phyloP scores from a whole-genome alignment of 2,113 vertebrate species.

The Condylura cristata region DNA sequence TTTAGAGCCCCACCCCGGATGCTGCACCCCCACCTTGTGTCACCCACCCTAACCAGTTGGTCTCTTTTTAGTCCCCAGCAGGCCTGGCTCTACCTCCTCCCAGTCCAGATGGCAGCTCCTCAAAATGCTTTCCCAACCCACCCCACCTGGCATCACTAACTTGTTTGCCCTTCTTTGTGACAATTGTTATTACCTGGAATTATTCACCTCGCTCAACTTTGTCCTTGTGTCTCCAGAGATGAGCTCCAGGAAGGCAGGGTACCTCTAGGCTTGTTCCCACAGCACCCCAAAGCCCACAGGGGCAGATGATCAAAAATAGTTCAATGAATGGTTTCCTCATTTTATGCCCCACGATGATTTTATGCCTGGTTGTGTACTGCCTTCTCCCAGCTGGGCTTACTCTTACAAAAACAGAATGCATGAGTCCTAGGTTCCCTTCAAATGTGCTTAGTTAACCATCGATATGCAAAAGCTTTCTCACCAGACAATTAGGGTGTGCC shows the following conservation, averaged over 20 bases:
- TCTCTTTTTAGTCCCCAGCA: neutral
- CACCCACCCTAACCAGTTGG: neutral
- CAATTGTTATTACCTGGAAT: neutral
- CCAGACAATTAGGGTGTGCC: conserved; percentile 28
- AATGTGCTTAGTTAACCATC: conserved; percentile 54
- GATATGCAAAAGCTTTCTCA: conserved; percentile 63
- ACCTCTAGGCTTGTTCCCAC: neutral
- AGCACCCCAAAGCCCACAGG: neutral
- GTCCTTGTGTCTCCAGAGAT: neutral
- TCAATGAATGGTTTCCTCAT: neutral
- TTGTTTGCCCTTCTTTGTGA: neutral
- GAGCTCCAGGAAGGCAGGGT: neutral
- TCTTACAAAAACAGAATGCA: conserved; percentile 61
- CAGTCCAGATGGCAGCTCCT: neutral
- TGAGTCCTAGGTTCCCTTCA: conserved; percentile 57
- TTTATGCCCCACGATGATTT: neutral
- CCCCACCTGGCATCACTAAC: neutral
- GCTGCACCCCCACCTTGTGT: neutral
- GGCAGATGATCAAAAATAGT: neutral
- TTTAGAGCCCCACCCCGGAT: neutral
- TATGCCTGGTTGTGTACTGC: neutral
- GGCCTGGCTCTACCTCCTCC: neutral
- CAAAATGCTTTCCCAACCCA: neutral
- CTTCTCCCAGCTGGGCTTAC: conserved; percentile 47
- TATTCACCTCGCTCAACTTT: neutral